Evolutionary conservation across 1,140 invertebrate species (phyloP).

Genomic region (Anthonomus grandis): DNA sequence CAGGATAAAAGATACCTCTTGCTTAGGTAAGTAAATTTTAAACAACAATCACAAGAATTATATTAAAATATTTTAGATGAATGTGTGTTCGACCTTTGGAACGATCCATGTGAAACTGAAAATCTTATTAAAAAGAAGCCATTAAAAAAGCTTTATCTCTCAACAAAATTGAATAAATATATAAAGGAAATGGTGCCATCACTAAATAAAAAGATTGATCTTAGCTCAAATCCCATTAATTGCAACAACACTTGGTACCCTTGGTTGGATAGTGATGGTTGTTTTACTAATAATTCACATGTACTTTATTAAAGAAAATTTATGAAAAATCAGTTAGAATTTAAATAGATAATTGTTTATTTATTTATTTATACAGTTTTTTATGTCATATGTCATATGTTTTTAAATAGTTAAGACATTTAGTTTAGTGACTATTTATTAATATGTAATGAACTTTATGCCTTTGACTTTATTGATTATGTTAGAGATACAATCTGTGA

Average conservation of each 20-base stretch:
- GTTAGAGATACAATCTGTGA: no score
- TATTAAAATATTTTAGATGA: conserved; percentile 3
- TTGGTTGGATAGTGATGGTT: conserved; percentile 43
- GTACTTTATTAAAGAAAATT: no score
- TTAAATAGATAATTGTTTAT: no score
- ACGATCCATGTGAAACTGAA: conserved; percentile 80
- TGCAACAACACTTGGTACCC: conserved; percentile 50
- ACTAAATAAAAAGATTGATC: conserved; percentile 40
- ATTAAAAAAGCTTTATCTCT: conserved; percentile 39
- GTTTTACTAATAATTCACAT: conserved; percentile 4
- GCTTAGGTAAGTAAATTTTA: conserved; percentile 4
- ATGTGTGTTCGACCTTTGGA: conserved; percentile 75
- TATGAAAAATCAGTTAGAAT: no score
- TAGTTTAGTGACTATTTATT: no score
- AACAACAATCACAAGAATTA: neutral
- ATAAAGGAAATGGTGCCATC: conserved; percentile 39
- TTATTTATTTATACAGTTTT: no score
- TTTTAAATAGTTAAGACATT: no score
- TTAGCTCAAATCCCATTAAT: conserved; percentile 43
- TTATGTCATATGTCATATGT: no score
- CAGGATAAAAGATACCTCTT: conserved; percentile 1
- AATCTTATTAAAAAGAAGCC: conserved; percentile 61
- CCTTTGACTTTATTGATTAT: no score
- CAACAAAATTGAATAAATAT: conserved; percentile 40
- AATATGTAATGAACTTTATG: no score